Evolutionary conservation across 2,797 vertebrate species (phyloP).

Genomic region (Adrianichthys oophorus): DNA sequence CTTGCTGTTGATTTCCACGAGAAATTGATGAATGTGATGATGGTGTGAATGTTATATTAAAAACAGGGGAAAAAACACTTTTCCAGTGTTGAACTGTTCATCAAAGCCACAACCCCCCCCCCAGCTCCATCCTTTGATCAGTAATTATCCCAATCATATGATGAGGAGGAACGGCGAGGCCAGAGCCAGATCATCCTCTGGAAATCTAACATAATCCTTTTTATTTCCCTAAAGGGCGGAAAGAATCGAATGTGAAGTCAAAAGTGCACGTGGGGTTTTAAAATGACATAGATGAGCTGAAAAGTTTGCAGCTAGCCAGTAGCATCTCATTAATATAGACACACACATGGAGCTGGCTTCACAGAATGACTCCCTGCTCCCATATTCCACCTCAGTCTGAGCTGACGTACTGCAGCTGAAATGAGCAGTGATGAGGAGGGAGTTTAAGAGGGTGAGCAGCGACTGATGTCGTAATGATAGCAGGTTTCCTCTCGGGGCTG

Average conservation of each 20-base stretch:
- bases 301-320: conserved; percentile 67
- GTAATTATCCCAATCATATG: conserved; percentile 76
- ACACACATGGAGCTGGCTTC: conserved; percentile 39
- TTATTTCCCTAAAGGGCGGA: conserved; percentile 69
- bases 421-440: conserved; percentile 36
- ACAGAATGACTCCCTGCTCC: conserved; percentile 53
- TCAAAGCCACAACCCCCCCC: conserved; percentile 45
- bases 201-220: conserved; percentile 82
- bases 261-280: conserved; percentile 59
- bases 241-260: conserved; percentile 61
- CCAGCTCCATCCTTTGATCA: conserved; percentile 34
- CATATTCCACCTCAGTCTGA: conserved; percentile 37
- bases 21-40: background rate
- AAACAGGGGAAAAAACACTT: background rate
- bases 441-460: conserved; percentile 33
- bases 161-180: conserved; percentile 73
- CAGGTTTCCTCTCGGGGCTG: conserved; percentile 37
- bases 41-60: background rate
- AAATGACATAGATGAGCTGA: conserved; percentile 62
- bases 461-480: conserved; percentile 66
- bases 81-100: conserved; percentile 18
- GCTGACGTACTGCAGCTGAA: conserved; percentile 36
- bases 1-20: too few species aligned
- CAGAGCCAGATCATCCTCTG: conserved; percentile 73
- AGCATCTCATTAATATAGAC: conserved; percentile 67